Conservation (phyloP, 2,797 vertebrate genomes). For the Acanthopagrus latus region DNA sequence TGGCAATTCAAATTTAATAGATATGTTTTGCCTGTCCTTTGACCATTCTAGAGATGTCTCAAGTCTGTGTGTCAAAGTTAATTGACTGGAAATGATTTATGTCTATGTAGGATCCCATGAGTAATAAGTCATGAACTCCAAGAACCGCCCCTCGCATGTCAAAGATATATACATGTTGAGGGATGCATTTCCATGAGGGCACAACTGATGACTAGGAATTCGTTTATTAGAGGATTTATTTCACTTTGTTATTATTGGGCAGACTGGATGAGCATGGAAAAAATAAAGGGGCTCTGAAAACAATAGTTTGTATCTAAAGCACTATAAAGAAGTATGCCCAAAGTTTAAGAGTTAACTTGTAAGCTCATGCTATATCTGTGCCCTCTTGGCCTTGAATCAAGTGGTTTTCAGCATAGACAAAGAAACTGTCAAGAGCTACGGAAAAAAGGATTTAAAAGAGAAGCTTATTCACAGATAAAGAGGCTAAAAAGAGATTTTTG, state of each 20-base stretch:
- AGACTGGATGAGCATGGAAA: not conserved
- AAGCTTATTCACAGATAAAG: constrained; percentile 74
- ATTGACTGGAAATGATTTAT: constrained; percentile 33
- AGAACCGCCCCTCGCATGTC: not conserved
- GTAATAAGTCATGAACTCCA: constrained; percentile 13
- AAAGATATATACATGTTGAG: not conserved
- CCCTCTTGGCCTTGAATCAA: constrained; percentile 71
- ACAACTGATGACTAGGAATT: not conserved
- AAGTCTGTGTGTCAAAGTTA: constrained; percentile 15
- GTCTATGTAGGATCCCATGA: not conserved
- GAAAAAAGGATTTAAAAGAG: constrained; percentile 67
- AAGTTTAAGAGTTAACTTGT: constrained; percentile 72
- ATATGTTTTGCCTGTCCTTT: not conserved
- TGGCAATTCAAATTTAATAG: not conserved
- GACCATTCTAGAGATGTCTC: not conserved
- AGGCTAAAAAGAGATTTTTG: constrained; percentile 70
- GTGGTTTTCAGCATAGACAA: constrained; percentile 65
- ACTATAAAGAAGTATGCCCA: constrained; percentile 23
- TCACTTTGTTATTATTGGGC: not conserved
- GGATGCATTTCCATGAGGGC: not conserved
- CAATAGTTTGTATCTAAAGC: constrained; percentile 41
- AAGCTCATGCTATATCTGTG: constrained; percentile 61
- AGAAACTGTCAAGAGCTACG: constrained; percentile 66
- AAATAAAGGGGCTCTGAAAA: not conserved
- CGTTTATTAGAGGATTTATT: not conserved